A percentile compares a stretch with the other conserved stretches of the same genome.
Evolutionary conservation across 2,797 vertebrate species (phyloP).

Genomic region (Alca torda): DNA sequence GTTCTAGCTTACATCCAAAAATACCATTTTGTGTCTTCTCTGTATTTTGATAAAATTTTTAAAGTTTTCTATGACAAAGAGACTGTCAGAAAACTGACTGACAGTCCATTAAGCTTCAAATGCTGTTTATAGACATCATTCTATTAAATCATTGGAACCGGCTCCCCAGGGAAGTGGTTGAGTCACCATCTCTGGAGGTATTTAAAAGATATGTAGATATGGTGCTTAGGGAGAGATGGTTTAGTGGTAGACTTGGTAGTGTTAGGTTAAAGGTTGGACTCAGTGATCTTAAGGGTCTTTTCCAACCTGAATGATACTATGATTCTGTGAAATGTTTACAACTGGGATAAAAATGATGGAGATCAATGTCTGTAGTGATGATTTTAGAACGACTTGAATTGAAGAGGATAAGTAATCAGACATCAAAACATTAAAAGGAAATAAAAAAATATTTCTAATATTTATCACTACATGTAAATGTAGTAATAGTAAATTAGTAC

Average conservation of each 20-base stretch:
- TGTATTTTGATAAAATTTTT: not conserved
- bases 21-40: not conserved
- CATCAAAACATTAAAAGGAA: not conserved
- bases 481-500: not conserved
- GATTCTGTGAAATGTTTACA: not conserved
- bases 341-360: not conserved
- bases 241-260: not conserved
- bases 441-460: not conserved
- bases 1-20: not conserved
- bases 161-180: not conserved
- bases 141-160: not conserved
- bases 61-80: not conserved
- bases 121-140: not conserved
- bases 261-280: not conserved
- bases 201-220: not conserved
- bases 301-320: not conserved
- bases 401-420: not conserved
- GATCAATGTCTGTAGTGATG: not conserved
- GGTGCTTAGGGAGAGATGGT: not conserved
- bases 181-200: not conserved
- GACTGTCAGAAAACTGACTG: not conserved
- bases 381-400: not conserved
- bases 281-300: not conserved
- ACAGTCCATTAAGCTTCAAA: not conserved
- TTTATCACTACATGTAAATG: not conserved